Base-by-base conservation (phyloP, 2,888 invertebrate genomes). In the Agriopis marginaria region DNA sequence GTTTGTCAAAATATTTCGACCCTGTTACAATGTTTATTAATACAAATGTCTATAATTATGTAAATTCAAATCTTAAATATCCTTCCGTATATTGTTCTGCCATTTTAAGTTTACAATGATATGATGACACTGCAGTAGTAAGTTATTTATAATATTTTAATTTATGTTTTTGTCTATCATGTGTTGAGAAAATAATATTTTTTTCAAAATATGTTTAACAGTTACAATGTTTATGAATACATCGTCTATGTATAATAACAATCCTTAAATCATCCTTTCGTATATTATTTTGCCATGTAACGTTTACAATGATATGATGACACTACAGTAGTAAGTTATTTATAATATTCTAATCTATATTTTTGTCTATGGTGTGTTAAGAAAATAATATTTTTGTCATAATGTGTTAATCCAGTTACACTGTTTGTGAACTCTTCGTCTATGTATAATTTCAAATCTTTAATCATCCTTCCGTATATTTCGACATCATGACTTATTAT, bases 81-180 rank as follows among this genome's bases (percentile, higher is more conserved):
- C 32, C 32, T 3, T 58, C 5, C 32, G 32, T 5, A 32, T 49
- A 50, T 60, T 47, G 14, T 50, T 50, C 42, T 61, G 40, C 47
- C 61, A 42, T 40, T 10, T 60, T 53, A 32, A 32, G 32, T 32
- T 32, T 32, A 32, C 68, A 69, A 64, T 61, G 40, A 23, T 32
- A 32, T 32, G 32, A 32, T 32, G 32, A 54, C 12, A 23, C 12
- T 50, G 32, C 17, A 45, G 17, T 40, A n/a, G 62, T 69, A 62
- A 69, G 53, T 62, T 70, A 70, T 66, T 70, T 65, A 55, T 65
- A 69, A 58, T 53, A 60, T 47, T 42, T 12, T 63, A 58, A 59
- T 53, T 58, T 59, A 60, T 61, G 55, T 68, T 45, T 67, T 63
- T 58, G 23, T 59, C 68, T 44, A 63, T 63, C n/a, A 55, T 67